Evolutionary conservation across 2,797 vertebrate genomes (phyloP).

Genomic region (Halcyon leucocephala): DNA sequence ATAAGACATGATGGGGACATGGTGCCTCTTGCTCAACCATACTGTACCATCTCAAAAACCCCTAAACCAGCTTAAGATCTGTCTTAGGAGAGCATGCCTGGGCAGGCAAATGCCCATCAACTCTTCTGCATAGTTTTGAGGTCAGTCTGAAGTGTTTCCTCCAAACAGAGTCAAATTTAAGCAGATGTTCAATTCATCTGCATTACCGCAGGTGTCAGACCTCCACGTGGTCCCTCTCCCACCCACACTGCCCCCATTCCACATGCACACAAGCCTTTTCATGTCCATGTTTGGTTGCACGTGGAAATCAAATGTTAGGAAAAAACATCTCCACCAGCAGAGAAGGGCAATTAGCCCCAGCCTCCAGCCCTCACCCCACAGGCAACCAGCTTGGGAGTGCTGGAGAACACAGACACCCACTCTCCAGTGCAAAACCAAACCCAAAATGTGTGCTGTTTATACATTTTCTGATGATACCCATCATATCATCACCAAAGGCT

Average conservation of each 20-base stretch:
- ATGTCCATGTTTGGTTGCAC: too few relatives aligned
- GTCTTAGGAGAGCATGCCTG: not conserved
- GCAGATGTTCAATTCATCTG: not conserved
- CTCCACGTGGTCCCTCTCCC: not conserved
- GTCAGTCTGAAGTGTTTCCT: not conserved
- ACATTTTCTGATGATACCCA: not conserved
- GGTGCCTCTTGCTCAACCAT: not conserved
- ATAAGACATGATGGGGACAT: not conserved
- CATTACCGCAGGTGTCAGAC: not conserved
- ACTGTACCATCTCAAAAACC: not conserved
- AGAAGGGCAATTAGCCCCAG: not conserved
- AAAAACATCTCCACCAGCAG: not conserved
- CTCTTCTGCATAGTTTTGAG: not conserved
- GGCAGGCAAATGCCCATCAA: not conserved
- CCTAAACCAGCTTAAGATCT: too few relatives aligned
- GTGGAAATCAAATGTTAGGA: not conserved
- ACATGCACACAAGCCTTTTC: not conserved
- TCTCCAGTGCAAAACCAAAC: not conserved
- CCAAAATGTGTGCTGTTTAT: too few relatives aligned
- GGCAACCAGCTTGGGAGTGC: fast-evolving
- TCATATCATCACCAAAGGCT: not conserved
- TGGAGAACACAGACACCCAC: not conserved
- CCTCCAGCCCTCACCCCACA: not conserved
- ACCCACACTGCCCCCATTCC: not conserved
- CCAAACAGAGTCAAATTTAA: not conserved